Evolutionary conservation across 2,113 vertebrate genomes (phyloP).

Genomic region (Nothocercus julius): DNA sequence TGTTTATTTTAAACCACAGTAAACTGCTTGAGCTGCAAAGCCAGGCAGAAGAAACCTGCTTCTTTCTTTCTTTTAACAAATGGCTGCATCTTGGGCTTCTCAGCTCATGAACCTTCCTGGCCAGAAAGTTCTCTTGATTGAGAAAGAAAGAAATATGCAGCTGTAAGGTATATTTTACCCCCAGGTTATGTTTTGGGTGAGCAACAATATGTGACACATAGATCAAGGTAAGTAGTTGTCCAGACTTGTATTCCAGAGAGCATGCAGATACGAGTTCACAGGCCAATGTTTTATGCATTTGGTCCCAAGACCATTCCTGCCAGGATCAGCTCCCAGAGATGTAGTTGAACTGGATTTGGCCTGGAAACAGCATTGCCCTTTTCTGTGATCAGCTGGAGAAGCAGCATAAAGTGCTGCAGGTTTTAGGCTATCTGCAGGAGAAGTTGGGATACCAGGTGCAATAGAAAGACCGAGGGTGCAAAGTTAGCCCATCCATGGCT

Average conservation of each 20-base stretch:
- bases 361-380: background rate
- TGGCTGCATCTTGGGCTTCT: background rate
- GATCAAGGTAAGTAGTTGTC: background rate
- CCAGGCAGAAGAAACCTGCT: background rate
- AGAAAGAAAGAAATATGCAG: background rate
- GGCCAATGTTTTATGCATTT: background rate
- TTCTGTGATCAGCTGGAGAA: background rate
- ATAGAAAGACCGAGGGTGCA: background rate
- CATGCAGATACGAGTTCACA: background rate
- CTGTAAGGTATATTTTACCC: background rate
- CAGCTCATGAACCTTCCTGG: background rate
- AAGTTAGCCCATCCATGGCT: background rate
- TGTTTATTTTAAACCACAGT: conserved; percentile 59
- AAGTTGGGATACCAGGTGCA: background rate
- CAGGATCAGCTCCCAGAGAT: background rate
- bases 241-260: background rate
- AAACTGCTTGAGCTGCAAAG: conserved; percentile 22
- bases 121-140: background rate
- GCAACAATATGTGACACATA: background rate
- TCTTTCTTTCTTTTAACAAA: background rate
- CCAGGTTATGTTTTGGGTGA: background rate
- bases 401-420: background rate
- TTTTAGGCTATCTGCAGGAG: background rate
- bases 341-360: background rate
- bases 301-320: background rate